Base-by-base conservation (phyloP, 2,888 invertebrate genomes). In the Aporophyla lueneburgensis region DNA sequence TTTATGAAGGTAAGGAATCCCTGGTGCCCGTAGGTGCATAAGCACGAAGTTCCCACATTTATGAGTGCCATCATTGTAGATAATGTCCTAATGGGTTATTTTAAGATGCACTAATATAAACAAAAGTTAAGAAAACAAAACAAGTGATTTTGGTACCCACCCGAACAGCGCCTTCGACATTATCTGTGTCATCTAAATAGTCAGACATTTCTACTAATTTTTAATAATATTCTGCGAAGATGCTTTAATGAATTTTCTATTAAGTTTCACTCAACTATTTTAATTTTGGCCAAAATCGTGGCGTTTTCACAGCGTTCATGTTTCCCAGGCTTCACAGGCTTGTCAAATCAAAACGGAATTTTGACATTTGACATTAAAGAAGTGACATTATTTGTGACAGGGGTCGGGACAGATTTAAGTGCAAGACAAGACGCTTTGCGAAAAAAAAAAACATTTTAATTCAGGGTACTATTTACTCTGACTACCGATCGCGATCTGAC, bases 111-210 rank as follows among this genome's bases (percentile, higher is more conserved):
- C 0, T 1, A 21, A 5, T 5, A n/a, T 16, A 56, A n/a, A 65
- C 7, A 68, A 16, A 68, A 12, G 24, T 27, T 56, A 69, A 58
- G 19, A 77, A 69, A 74, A 54, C 24, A 73, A 61, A 74, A 54
- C 33, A 73, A 61, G n/a, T 61, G 21, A 33, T 49, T 61, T 10
- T 70, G 40, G 33, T 65, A 86, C 88, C 74, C 66, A 88, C 88
- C 56, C 88, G 85, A 68, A 83, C 78, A 21, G 73, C 66, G 40
- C 65, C 77, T 76, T 88, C 88, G 16, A 49, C 76, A 71, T 70
- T 78, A 63, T 85, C 85, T 12, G 76, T 74, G 1, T 88, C 88
- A 53, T 88, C 86, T 54, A 76, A 54, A 53, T 66, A 71, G 80
- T 88, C 86, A 49, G 88, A 85, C 88, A 88, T 88, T 58, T 27